Percentiles rank a stretch among this genome's conserved stretches.
These are phyloP conservation scores for Lumbricus terrestris DNA, from an alignment of 2,888 invertebrate genomes.

Conservation along the genomic window DNA sequence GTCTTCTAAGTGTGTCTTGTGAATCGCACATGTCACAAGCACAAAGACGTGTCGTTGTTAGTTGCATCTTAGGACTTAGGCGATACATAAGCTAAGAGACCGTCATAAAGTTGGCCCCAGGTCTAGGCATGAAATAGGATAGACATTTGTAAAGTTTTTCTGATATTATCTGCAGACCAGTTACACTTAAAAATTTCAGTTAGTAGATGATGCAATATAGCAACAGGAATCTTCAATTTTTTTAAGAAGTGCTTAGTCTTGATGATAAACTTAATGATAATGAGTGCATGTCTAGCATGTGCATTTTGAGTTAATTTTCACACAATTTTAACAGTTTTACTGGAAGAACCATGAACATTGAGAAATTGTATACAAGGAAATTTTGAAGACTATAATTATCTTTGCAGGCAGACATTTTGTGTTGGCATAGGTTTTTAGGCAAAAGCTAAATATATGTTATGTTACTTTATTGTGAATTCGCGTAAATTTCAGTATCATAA, in stretches of 20 bases:
- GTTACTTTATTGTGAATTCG: neutral
- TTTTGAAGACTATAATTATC: neutral
- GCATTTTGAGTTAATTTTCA: too few relatives aligned
- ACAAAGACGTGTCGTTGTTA: too few relatives aligned
- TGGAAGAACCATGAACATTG: neutral
- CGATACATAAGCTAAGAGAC: too few relatives aligned
- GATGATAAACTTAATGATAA: neutral
- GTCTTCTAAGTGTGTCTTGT: too few relatives aligned
- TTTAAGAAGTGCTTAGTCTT: neutral
- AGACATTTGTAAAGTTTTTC: too few relatives aligned
- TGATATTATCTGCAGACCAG: neutral
- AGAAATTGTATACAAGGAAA: neutral
- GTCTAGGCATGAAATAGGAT: neutral
- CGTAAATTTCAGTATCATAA: neutral
- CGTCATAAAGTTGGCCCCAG: too few relatives aligned
- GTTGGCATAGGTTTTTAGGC: neutral
- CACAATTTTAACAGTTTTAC: neutral
- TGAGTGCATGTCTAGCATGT: neutral
- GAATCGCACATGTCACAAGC: too few relatives aligned
- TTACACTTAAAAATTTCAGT: neutral
- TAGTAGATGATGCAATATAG: neutral
- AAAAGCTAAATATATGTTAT: neutral
- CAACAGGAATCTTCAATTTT: neutral
- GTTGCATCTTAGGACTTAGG: too few relatives aligned
- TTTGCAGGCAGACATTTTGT: neutral